A percentile compares a stretch with the other conserved stretches of the same genome.
These are phyloP conservation scores for Eupithecia centaureata DNA, from an alignment of 2,888 invertebrate species.

Conservation along the genomic window DNA sequence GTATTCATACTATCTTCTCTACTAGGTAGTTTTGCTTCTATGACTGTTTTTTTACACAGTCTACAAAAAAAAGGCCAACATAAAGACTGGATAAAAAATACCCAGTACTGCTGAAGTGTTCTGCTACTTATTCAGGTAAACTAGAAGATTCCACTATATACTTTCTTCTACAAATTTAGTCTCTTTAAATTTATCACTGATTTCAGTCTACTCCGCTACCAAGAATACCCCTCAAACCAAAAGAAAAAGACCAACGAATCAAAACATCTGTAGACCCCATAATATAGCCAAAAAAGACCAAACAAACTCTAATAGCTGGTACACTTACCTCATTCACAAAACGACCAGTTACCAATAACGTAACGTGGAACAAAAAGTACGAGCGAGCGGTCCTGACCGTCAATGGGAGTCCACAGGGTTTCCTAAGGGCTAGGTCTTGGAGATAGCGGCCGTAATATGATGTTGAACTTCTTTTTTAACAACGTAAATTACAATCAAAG, in stretches of 20 bases:
- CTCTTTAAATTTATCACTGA: background rate
- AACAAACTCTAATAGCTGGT: conserved; percentile 11
- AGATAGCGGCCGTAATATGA: conserved; percentile 7
- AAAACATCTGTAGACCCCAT: conserved; percentile 3
- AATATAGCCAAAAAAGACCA: conserved; percentile 8
- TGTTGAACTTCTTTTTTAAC: background rate
- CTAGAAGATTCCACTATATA: too few relatives aligned
- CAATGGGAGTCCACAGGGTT: conserved; percentile 27
- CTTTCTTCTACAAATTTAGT: too few relatives aligned
- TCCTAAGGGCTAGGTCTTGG: conserved; percentile 8
- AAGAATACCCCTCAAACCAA: background rate
- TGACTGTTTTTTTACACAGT: too few relatives aligned
- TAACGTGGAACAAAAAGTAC: conserved; percentile 11
- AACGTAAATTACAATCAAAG: too few relatives aligned
- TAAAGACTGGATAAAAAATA: too few relatives aligned
- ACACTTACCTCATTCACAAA: conserved; percentile 12
- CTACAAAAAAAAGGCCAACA: too few relatives aligned
- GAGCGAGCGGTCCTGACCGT: conserved; percentile 14
- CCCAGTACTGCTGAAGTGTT: background rate
- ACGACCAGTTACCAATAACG: conserved; percentile 12
- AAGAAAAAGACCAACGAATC: conserved; percentile 5
- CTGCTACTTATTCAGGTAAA: too few relatives aligned
- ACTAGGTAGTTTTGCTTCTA: background rate
- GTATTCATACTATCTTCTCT: background rate
- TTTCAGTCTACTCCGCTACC: background rate